A percentile compares a stretch with the other conserved stretches of the same genome.
Conservation (phyloP, 2,797 vertebrate species). For the Hozukius guyotensis region DNA sequence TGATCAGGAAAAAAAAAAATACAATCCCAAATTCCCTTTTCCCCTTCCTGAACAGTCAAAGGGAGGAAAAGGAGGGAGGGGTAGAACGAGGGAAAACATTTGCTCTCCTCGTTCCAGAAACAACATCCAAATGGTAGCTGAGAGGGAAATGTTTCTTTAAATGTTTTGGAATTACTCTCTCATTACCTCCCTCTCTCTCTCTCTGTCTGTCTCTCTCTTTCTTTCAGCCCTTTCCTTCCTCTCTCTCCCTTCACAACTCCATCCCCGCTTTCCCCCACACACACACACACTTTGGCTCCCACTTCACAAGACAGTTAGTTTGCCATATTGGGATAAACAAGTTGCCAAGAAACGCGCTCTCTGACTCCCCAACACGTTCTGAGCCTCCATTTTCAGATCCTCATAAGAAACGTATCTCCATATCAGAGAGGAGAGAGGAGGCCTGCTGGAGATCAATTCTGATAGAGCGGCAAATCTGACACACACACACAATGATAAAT, state of each 20-base stretch:
- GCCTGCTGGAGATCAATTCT: constrained; percentile 32
- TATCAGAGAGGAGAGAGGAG: constrained; percentile 26
- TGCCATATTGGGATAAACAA: constrained; percentile 64
- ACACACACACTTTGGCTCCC: constrained; percentile 53
- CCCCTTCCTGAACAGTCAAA: constrained; percentile 34
- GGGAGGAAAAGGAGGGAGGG: constrained; percentile 32
- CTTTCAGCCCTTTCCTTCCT: constrained; percentile 36
- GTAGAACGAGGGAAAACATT: constrained; percentile 50
- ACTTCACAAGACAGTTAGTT: constrained; percentile 67
- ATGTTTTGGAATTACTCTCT: constrained; percentile 70
- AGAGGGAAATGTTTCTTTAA: constrained; percentile 69
- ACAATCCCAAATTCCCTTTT: constrained; percentile 43
- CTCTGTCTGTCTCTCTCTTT: neutral
- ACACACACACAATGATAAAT: constrained; percentile 4
- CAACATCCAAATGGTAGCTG: constrained; percentile 73
- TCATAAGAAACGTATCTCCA: constrained; percentile 33
- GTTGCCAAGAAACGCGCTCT: constrained; percentile 71
- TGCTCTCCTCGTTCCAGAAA: constrained; percentile 64
- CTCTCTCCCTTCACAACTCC: constrained; percentile 23
- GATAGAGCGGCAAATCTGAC: constrained; percentile 13
- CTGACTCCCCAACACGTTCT: constrained; percentile 49
- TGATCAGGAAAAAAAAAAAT: neutral
- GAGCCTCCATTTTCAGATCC: constrained; percentile 63
- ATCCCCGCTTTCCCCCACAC: constrained; percentile 3
- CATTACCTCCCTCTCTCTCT: constrained; percentile 37